Evolutionary conservation across 2,797 vertebrate species (phyloP).

Genomic region (Sitta carolinensis): DNA sequence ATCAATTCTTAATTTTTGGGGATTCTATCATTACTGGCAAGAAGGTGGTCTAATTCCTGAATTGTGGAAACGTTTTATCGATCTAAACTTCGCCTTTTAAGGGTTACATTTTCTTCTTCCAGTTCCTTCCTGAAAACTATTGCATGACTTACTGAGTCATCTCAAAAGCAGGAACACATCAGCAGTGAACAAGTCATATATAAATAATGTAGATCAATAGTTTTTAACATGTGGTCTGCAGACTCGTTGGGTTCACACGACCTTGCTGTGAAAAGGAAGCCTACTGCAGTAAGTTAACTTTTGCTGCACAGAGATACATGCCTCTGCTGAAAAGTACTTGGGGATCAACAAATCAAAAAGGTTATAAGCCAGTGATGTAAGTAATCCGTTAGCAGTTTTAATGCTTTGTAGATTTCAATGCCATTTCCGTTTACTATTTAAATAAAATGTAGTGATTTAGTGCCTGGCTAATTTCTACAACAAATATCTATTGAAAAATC

Average conservation of each 20-base stretch:
- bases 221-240: constrained; percentile 55
- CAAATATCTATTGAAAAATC: constrained; percentile 20
- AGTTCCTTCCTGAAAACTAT: constrained; percentile 26
- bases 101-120: not conserved
- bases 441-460: not conserved
- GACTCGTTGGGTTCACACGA: constrained; percentile 24
- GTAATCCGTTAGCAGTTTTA: constrained; percentile 23
- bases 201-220: constrained; percentile 62
- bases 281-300: constrained; percentile 47
- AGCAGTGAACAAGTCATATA: constrained; percentile 32
- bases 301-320: not conserved
- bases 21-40: not conserved
- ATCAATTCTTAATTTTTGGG: not conserved
- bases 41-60: not conserved
- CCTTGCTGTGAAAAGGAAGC: constrained; percentile 26
- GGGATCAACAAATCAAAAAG: constrained; percentile 55
- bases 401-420: constrained; percentile 9
- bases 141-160: constrained; percentile 36
- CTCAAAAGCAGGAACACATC: constrained; percentile 47
- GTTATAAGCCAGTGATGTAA: constrained; percentile 24
- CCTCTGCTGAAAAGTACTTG: constrained; percentile 29
- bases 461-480: not conserved
- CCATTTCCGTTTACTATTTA: not conserved
- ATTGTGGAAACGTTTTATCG: not conserved
- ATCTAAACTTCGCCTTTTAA: not conserved